phyloP scores from a whole-genome alignment of 2,113 vertebrate genomes.

The Nyctereutes procyonoides region DNA sequence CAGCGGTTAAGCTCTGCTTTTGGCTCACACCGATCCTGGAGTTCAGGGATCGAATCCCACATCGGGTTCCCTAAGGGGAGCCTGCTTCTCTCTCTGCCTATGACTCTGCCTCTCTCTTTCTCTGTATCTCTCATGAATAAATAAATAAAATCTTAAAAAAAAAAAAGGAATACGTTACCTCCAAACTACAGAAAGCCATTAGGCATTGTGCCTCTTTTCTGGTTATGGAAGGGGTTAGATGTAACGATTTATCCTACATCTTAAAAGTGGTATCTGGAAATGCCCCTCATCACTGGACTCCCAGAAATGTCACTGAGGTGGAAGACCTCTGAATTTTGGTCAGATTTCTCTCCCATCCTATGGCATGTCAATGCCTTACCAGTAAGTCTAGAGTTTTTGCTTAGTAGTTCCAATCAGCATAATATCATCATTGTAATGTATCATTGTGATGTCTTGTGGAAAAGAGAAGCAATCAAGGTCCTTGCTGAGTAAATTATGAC shows the following conservation, averaged over 20 bases:
- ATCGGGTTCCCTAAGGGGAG: too few species aligned
- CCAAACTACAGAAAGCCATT: background rate
- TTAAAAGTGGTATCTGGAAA: background rate
- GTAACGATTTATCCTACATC: background rate
- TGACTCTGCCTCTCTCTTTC: too few species aligned
- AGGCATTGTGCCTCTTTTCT: background rate
- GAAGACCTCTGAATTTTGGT: background rate
- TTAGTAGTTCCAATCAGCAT: background rate
- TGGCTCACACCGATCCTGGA: too few species aligned
- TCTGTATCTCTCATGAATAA: too few species aligned
- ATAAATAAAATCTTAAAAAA: too few species aligned
- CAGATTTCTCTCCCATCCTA: background rate
- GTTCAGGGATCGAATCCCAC: too few species aligned
- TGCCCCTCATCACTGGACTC: background rate
- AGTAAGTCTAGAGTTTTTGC: background rate
- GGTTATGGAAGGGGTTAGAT: background rate
- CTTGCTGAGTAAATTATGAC: background rate
- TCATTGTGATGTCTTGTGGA: background rate
- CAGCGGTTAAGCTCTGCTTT: too few species aligned
- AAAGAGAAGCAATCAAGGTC: background rate
- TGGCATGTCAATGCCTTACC: background rate
- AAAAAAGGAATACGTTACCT: background rate
- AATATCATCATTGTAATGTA: background rate
- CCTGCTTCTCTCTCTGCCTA: too few species aligned
- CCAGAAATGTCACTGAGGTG: background rate